A percentile compares a stretch with the other conserved stretches of the same genome.
These are phyloP conservation scores for Leptinotarsa texana DNA, from an alignment of 1,140 invertebrate genomes.

Conservation along the genomic window DNA sequence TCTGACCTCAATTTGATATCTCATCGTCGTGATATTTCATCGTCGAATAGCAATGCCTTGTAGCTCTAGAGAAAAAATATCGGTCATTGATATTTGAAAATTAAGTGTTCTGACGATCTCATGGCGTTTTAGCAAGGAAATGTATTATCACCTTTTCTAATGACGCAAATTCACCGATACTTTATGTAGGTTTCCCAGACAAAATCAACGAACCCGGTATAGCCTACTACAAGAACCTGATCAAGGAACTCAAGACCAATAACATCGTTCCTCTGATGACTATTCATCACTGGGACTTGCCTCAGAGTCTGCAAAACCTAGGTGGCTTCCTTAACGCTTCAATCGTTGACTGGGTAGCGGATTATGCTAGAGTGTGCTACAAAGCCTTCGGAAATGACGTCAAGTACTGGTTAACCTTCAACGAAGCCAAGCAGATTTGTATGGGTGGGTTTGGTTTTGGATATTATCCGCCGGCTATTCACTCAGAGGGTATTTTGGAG, in stretches of 20 bases:
- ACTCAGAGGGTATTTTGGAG: constrained; percentile 41
- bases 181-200: constrained; percentile 43
- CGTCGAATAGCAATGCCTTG: too few relatives aligned
- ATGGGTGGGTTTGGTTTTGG: constrained; percentile 38
- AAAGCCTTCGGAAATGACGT: constrained; percentile 39
- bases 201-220: constrained; percentile 64
- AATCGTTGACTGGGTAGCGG: constrained; percentile 45
- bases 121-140: too few relatives aligned
- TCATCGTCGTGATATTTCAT: too few relatives aligned
- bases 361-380: constrained; percentile 45
- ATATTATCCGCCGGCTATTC: constrained; percentile 38
- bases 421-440: constrained; percentile 56
- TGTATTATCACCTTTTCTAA: too few relatives aligned
- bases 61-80: too few relatives aligned
- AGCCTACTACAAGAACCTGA: constrained; percentile 67
- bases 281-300: constrained; percentile 49
- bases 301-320: constrained; percentile 46
- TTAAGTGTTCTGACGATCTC: too few relatives aligned
- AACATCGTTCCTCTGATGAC: constrained; percentile 68
- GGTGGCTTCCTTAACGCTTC: constrained; percentile 47
- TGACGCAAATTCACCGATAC: too few relatives aligned
- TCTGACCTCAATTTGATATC: too few relatives aligned
- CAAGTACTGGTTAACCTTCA: constrained; percentile 61
- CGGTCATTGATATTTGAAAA: too few relatives aligned
- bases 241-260: constrained; percentile 62